Evolutionary conservation across 2,797 vertebrate genomes (phyloP).

Genomic region (Pangasius sanitwongsei): DNA sequence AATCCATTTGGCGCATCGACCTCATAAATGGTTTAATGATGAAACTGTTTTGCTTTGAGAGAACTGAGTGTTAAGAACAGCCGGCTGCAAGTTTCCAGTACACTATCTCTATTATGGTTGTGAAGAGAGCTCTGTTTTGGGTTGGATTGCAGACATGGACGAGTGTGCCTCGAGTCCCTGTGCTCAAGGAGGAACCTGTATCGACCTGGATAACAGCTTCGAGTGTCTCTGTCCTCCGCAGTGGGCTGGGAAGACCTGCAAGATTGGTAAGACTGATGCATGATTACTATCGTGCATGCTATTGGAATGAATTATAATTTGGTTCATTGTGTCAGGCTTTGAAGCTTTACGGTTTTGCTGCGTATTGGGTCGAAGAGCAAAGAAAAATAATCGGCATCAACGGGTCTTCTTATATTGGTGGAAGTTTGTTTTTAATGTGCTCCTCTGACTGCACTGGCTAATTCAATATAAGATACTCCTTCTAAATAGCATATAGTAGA

Average conservation of each 20-base stretch:
- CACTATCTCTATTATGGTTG: neutral
- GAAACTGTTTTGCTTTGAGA: constrained; percentile 7
- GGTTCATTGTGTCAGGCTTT: neutral
- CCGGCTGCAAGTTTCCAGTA: neutral
- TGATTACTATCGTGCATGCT: neutral
- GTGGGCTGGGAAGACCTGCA: constrained; percentile 93
- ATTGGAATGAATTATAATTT: neutral
- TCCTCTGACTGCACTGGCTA: neutral
- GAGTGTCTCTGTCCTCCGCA: constrained; percentile 91
- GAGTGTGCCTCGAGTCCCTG: constrained; percentile 90
- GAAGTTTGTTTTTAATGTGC: neutral
- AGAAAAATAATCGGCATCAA: too few species aligned
- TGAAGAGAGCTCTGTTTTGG: constrained; percentile 6
- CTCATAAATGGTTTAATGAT: constrained; percentile 36
- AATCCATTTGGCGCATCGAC: constrained; percentile 6
- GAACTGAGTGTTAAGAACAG: neutral
- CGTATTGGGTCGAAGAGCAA: neutral
- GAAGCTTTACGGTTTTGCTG: neutral
- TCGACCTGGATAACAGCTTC: constrained; percentile 88
- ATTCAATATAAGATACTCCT: neutral
- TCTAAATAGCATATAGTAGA: neutral
- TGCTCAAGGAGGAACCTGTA: constrained; percentile 87
- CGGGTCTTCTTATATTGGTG: neutral
- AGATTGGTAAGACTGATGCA: constrained; percentile 82
- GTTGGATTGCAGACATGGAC: constrained; percentile 79